Percentiles rank a stretch among this genome's conserved stretches.
These are phyloP conservation scores for Lasius platythorax DNA, from an alignment of 2,888 invertebrate genomes.

Conservation along the genomic window DNA sequence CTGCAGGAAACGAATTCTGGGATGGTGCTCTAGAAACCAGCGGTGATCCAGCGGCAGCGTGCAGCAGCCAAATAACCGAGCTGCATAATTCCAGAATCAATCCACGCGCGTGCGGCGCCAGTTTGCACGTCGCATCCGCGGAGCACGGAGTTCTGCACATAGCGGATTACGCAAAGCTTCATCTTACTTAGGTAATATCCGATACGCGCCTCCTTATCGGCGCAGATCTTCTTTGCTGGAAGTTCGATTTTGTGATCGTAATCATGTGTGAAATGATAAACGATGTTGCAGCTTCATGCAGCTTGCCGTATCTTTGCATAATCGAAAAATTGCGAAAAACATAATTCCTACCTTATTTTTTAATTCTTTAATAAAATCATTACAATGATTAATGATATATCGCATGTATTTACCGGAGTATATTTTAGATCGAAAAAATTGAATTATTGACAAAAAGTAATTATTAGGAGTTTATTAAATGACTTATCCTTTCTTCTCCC, in stretches of 20 bases:
- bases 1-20: slow-evolving; percentile 91
- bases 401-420: slow-evolving; percentile 19
- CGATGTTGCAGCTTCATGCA: not conserved
- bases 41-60: slow-evolving; percentile 89
- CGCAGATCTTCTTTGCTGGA: slow-evolving; percentile 27
- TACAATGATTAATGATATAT: slow-evolving; percentile 3
- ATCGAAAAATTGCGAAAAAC: not conserved
- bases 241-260: slow-evolving; percentile 24
- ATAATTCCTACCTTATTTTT: not conserved
- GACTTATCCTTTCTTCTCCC: not conserved
- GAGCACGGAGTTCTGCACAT: slow-evolving; percentile 83
- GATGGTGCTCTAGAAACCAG: slow-evolving; percentile 87
- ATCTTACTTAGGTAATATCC: slow-evolving; percentile 81
- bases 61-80: slow-evolving; percentile 88
- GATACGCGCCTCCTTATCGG: slow-evolving; percentile 18
- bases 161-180: slow-evolving; percentile 82
- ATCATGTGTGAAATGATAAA: not conserved
- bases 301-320: not conserved
- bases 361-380: slow-evolving; percentile 1
- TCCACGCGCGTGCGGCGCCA: slow-evolving; percentile 86
- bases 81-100: slow-evolving; percentile 89
- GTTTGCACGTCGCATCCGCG: slow-evolving; percentile 87
- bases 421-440: slow-evolving; percentile 29
- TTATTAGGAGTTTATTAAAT: slow-evolving; percentile 37
- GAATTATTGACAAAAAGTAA: slow-evolving; percentile 31